A percentile compares a stretch with the other conserved stretches of the same genome.
phyloP scores from a whole-genome alignment of 2,113 vertebrate genomes.

The Azemiops feae region DNA sequence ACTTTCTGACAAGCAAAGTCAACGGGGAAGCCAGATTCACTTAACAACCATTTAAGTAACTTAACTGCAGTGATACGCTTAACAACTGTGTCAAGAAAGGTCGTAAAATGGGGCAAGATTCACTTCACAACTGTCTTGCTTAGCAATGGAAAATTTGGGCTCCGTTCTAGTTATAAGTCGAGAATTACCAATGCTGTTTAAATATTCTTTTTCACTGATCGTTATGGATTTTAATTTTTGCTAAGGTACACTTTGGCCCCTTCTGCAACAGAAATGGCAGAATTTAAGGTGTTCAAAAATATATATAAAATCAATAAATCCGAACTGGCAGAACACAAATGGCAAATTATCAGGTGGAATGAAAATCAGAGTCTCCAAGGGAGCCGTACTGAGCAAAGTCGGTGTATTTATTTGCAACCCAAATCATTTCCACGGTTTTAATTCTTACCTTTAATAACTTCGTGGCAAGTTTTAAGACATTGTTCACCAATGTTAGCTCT shows the following conservation, averaged over 20 bases:
- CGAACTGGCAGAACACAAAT: not conserved
- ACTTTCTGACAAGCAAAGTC: too few species aligned
- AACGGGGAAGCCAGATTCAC: too few species aligned
- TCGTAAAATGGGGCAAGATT: too few species aligned
- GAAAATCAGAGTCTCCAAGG: not conserved
- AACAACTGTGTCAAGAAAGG: too few species aligned
- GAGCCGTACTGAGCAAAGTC: not conserved
- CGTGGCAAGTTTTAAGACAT: slow-evolving; percentile 96
- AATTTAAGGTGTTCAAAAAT: not conserved
- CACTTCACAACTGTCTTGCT: too few species aligned
- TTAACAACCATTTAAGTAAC: too few species aligned
- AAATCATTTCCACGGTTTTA: not conserved
- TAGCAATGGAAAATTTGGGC: too few species aligned
- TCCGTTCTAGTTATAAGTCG: too few species aligned
- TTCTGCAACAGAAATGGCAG: not conserved
- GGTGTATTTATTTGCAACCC: not conserved
- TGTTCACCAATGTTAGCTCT: slow-evolving; percentile 96
- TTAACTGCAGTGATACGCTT: too few species aligned
- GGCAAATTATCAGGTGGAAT: not conserved
- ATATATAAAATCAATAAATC: not conserved
- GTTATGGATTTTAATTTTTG: not conserved
- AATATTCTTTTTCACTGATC: not conserved
- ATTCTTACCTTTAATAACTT: slow-evolving; percentile 92
- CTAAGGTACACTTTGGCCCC: not conserved
- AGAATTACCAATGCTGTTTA: too few species aligned